Evolutionary conservation across 2,113 vertebrate genomes (phyloP), one percentile per base, ranked within the genome.

Genomic region (Athene noctua): DNA sequence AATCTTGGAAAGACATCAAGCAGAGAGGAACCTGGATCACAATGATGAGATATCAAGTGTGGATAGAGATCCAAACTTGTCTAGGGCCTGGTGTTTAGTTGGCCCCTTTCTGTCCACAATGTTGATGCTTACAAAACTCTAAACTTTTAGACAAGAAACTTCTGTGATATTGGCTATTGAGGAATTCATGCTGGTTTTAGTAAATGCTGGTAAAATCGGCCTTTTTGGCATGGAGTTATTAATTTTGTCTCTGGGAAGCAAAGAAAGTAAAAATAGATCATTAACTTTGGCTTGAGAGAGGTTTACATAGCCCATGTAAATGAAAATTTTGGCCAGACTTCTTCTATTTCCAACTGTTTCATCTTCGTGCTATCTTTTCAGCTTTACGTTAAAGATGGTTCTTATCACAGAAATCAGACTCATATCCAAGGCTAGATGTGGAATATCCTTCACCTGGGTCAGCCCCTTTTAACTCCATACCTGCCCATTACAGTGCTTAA

Each of bases 1-100:
- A 92, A 90, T 71, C 75, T 94, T 94, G 96, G 94, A 95, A 96
- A 84, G 79, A 78, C 82, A 90, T 92, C 85, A 96, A 92, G 82
- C 46, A 71, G 67, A 93, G 49, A 61, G 44, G 19, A 90, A 86
- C 75, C 55, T 94, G 59, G 51, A 93, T 86, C 71, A 88, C 38
- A 71, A 58, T n/a, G 82, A 74, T 47, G 29, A 92, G 67, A 74
- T 80, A 83, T 46, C 32, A 80, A 54, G 13, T 21, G 3, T 15
- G 20, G 66, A 85, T 80, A 85, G 88, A 15, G 17, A 86, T 61
- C 36, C 88, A 93, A 59, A 59, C 42, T 83, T 90, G 73, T 26
- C 32, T 44, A 65, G 44, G 26, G 12, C 20, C 49, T 86, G 38
- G 38, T 32, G n/a, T 90, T 86, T 36, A 62, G 9, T 19, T 62